A percentile compares a stretch with the other conserved stretches of the same genome.
Evolutionary conservation across 1,140 invertebrate species (phyloP).

Genomic region (Bombus huntii): DNA sequence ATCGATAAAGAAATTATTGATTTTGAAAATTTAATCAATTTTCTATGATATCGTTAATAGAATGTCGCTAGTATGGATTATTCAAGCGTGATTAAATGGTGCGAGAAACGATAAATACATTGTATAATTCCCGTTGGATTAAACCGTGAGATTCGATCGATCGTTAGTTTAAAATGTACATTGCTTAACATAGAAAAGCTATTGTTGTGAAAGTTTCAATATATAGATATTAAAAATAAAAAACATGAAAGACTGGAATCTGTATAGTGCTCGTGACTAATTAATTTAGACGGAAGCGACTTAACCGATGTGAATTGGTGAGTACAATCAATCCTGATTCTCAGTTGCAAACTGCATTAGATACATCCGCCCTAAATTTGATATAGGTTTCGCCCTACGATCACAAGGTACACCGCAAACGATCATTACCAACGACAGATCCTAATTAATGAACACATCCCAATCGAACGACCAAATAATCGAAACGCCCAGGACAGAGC

Average conservation of each 20-base stretch:
- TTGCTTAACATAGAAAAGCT: no score
- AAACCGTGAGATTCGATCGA: neutral
- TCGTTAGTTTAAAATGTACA: no score
- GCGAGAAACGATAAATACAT: neutral
- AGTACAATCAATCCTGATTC: constrained; percentile 24
- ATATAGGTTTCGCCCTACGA: constrained; percentile 10
- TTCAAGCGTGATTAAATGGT: neutral
- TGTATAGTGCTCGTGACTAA: neutral
- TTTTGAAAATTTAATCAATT: no score
- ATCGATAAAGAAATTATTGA: no score
- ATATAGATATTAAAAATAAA: neutral
- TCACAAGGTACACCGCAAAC: constrained; percentile 31
- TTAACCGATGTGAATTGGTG: neutral
- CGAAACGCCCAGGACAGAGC: neutral
- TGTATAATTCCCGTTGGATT: neutral
- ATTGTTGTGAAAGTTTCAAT: no score
- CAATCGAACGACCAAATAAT: constrained; percentile 22
- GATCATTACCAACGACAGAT: constrained; percentile 50
- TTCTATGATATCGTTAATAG: no score
- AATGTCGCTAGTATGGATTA: no score
- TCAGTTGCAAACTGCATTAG: constrained; percentile 28
- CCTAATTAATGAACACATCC: constrained; percentile 48
- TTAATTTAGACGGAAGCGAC: neutral
- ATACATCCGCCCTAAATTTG: constrained; percentile 20
- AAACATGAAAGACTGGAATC: neutral